Evolutionary conservation across 2,113 vertebrate genomes (phyloP).

Genomic region (Pungitius pungitius): DNA sequence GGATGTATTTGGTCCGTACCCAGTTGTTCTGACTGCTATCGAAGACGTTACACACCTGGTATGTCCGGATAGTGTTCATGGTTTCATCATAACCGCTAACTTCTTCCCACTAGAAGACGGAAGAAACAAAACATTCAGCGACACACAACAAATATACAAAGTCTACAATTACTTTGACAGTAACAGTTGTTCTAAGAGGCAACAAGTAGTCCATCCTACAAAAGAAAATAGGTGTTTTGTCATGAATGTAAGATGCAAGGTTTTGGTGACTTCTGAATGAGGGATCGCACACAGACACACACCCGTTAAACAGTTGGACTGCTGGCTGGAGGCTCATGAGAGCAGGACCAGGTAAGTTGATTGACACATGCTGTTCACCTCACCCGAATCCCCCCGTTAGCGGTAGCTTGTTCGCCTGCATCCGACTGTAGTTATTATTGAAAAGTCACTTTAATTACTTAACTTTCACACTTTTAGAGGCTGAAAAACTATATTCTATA

Average conservation of each 20-base stretch:
- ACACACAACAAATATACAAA: neutral
- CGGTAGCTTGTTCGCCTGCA: too few relatives aligned
- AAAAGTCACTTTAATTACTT: too few relatives aligned
- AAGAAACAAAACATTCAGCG: slow-evolving; percentile 16
- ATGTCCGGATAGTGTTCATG: slow-evolving; percentile 98
- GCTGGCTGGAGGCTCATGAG: too few relatives aligned
- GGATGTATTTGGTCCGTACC: slow-evolving; percentile 93
- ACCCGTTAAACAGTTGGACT: too few relatives aligned
- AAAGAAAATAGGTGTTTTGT: neutral
- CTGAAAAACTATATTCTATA: too few relatives aligned
- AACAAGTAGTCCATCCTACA: neutral
- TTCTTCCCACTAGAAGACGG: slow-evolving; percentile 91
- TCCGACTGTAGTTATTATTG: too few relatives aligned
- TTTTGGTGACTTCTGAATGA: neutral
- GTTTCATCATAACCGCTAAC: slow-evolving; percentile 97
- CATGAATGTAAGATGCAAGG: neutral
- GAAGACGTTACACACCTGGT: slow-evolving; percentile 97
- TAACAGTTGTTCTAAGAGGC: neutral
- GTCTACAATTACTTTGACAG: neutral
- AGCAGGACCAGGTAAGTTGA: too few relatives aligned
- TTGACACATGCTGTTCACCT: too few relatives aligned
- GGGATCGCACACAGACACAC: neutral
- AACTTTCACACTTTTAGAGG: too few relatives aligned
- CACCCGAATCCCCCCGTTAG: too few relatives aligned
- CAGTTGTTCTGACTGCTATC: slow-evolving; percentile 96